Evolutionary conservation across 2,888 invertebrate genomes (phyloP).

Genomic region (Marasmarcha lunaedactyla): DNA sequence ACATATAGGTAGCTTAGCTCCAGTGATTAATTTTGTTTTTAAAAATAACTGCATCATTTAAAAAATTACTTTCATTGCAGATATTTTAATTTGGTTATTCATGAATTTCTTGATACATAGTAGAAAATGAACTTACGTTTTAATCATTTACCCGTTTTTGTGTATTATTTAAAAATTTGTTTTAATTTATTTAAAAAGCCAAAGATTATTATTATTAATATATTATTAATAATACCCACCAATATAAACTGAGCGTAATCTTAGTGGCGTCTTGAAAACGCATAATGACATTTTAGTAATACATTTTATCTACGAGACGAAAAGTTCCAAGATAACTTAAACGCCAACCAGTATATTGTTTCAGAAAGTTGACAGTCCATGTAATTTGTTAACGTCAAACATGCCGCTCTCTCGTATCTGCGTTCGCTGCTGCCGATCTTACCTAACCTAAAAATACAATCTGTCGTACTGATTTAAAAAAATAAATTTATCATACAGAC

Average conservation of each 20-base stretch:
- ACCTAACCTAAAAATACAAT: slow-evolving; percentile 56
- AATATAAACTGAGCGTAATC: not conserved
- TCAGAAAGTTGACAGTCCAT: slow-evolving; percentile 60
- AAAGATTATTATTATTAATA: no score
- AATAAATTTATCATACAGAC: slow-evolving; percentile 41
- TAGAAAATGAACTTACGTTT: no score
- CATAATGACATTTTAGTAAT: slow-evolving; percentile 69
- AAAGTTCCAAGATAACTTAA: slow-evolving; percentile 64
- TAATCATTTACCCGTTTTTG: no score
- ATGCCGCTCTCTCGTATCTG: slow-evolving; percentile 17
- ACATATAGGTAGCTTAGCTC: no score
- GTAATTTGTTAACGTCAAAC: slow-evolving; percentile 65
- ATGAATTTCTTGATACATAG: no score
- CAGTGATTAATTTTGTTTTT: no score
- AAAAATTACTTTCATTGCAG: no score
- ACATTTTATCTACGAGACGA: slow-evolving; percentile 65
- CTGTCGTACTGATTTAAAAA: slow-evolving; percentile 45
- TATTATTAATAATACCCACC: no score
- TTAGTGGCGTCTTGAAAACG: slow-evolving; percentile 35
- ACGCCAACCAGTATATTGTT: slow-evolving; percentile 67
- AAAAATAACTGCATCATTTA: no score
- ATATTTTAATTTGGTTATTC: no score
- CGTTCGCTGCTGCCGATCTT: slow-evolving; percentile 30
- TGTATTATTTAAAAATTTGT: no score
- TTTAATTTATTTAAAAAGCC: no score